Evolutionary conservation across 2,888 invertebrate genomes (phyloP).

Genomic region (Eustalomyia histrio): DNA sequence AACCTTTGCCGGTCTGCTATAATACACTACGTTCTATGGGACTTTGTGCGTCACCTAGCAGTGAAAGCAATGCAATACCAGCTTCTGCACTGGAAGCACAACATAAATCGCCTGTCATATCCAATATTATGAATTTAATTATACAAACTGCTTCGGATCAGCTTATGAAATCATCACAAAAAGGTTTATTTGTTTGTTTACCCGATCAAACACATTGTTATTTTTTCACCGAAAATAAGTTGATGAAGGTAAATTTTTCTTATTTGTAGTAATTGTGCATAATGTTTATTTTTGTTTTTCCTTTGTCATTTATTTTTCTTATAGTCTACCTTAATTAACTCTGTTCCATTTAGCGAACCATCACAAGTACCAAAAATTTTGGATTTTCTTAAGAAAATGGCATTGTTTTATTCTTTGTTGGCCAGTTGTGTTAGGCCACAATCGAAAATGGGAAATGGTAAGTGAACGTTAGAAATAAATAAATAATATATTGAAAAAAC

Average conservation of each 20-base stretch:
- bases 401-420: slow-evolving; percentile 93
- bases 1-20: slow-evolving; percentile 91
- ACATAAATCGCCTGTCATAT: slow-evolving; percentile 51
- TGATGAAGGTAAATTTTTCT: slow-evolving; percentile 83
- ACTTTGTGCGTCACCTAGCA: slow-evolving; percentile 50
- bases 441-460: slow-evolving; percentile 85
- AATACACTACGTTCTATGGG: slow-evolving; percentile 86
- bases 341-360: slow-evolving; percentile 96
- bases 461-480: slow-evolving; percentile 61
- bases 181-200: slow-evolving; percentile 92
- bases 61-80: slow-evolving; percentile 41
- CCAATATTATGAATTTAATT: slow-evolving; percentile 82
- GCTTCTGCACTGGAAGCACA: slow-evolving; percentile 64
- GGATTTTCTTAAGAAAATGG: slow-evolving; percentile 91
- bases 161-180: slow-evolving; percentile 86
- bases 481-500: too few species aligned
- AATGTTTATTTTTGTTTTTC: neutral
- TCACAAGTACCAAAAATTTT: slow-evolving; percentile 94
- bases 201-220: slow-evolving; percentile 97
- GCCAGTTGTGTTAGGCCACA: slow-evolving; percentile 92
- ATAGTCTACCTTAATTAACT: slow-evolving; percentile 79
- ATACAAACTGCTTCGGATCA: slow-evolving; percentile 89
- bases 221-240: slow-evolving; percentile 91
- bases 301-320: slow-evolving; percentile 32
- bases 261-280: neutral